Evolutionary conservation across 1,140 invertebrate species (phyloP), one percentile per base, ranked within the genome.

Genomic region (Carposina sasakii): DNA sequence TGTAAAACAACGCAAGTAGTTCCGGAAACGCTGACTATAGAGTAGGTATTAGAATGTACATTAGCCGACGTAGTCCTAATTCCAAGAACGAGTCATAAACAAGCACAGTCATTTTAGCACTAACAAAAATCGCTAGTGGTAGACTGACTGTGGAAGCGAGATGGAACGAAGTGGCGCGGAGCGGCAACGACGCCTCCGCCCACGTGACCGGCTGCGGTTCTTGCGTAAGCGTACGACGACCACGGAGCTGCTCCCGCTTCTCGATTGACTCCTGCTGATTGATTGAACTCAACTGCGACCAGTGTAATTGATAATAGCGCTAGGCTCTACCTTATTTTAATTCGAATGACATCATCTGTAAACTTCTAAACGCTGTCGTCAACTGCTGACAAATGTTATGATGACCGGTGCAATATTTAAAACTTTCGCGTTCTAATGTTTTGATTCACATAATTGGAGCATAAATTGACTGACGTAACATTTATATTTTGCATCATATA

Each of bases 211-310:
- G 66, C 60, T 68, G 63, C 73, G 67, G 61, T 59, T 81, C 74
- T 81, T 84, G 73, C 77, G 81, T 84, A 84, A 83, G 75, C 73
- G 71, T 78, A 73, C 72, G 71, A 75, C 71, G 67, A 74, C 67
- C 69, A 76, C 69, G 62, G 54, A 56, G 62, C 60, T 57, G 52
- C 56, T 53, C 57, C 39, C 54, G 55, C 48, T 56, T 48, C 36
- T 26, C 49, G 52, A 58, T 67, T 55, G 46, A 60, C 62, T 62
- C 52, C 59, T 53, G 51, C 54, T 61, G 52, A 61, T 69, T 65
- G 63, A 61, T 66, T 63, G 36, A 60, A 46, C 50, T 51, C 57
- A n/a, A n/a, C n/a, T n/a, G 22, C 42, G 40, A 46, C 36, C 28
- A 36, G 43, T 33, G 20, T 49, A 50, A 61, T 62, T 48, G 48